phyloP scores from a whole-genome alignment of 2,113 vertebrate genomes.

The Salvelinus alpinus region DNA sequence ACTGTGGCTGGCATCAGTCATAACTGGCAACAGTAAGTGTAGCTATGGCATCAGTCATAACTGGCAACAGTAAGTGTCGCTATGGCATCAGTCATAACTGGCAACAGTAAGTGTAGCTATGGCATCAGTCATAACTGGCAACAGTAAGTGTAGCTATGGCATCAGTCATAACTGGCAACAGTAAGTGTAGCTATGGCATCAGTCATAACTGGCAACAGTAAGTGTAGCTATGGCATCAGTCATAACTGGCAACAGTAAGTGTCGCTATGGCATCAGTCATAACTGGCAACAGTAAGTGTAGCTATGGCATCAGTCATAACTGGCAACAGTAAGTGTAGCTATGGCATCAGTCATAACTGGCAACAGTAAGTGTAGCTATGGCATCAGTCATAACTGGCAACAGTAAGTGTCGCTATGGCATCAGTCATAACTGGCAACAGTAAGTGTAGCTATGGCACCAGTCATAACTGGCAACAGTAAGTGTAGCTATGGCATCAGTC shows the following conservation, averaged over 20 bases:
- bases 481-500: no score
- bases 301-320: constrained; percentile 1
- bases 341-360: neutral
- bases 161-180: neutral
- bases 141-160: neutral
- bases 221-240: constrained; percentile 5
- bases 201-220: neutral
- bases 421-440: no score
- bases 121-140: neutral
- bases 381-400: no score
- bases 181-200: neutral
- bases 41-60: neutral
- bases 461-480: no score
- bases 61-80: neutral
- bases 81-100: neutral
- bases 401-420: no score
- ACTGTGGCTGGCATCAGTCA: no score
- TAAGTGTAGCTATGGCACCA: no score
- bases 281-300: neutral
- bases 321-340: neutral
- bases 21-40: neutral
- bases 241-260: neutral
- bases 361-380: neutral
- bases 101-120: neutral
- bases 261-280: constrained; percentile 1